A percentile compares a stretch with the other conserved stretches of the same genome.
Conservation (phyloP, 2,113 vertebrate genomes). For the Pimephales promelas region DNA sequence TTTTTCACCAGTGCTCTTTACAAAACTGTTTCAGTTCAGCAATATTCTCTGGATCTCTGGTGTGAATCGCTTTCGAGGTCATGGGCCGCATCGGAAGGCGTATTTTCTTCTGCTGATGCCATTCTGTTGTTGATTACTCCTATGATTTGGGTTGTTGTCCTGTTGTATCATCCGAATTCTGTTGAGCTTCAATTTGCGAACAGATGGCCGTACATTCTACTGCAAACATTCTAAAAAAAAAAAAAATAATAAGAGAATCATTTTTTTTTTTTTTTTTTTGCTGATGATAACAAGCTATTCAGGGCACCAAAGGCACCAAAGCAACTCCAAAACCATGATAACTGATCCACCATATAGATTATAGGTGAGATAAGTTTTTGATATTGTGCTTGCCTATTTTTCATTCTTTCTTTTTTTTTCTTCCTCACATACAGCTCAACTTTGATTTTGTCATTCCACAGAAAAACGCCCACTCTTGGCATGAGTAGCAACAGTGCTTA, state of each 20-base stretch:
- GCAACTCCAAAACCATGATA: background rate
- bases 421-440: background rate
- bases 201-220: background rate
- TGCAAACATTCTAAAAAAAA: background rate
- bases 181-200: background rate
- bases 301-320: background rate
- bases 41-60: constrained; percentile 4
- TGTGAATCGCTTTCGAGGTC: constrained; percentile 27
- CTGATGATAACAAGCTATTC: background rate
- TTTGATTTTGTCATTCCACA: background rate
- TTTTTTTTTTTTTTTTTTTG: background rate
- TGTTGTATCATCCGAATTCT: constrained; percentile 19
- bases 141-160: background rate
- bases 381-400: background rate
- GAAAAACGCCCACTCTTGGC: background rate
- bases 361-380: background rate
- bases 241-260: background rate
- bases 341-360: background rate
- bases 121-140: constrained; percentile 24
- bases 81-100: background rate
- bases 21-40: background rate
- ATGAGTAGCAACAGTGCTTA: constrained; percentile 5
- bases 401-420: background rate
- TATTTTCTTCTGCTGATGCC: constrained; percentile 13
- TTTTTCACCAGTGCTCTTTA: constrained; percentile 7